phyloP scores from a whole-genome alignment of 2,797 vertebrate genomes.

The Crenichthys baileyi region DNA sequence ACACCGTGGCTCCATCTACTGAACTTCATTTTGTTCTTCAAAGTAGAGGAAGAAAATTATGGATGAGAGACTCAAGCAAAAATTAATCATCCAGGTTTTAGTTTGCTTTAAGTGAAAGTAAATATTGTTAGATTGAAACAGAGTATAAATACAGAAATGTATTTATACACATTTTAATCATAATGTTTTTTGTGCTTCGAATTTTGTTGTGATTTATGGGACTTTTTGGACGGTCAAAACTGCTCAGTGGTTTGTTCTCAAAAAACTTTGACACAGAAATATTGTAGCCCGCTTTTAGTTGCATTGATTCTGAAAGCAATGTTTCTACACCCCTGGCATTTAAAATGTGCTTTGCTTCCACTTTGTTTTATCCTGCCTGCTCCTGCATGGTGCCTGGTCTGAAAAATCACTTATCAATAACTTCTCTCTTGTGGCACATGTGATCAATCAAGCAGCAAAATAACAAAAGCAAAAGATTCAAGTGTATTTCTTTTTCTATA shows the following conservation, averaged over 20 bases:
- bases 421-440: conserved; percentile 34
- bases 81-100: conserved; percentile 56
- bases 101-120: conserved; percentile 52
- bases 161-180: not conserved
- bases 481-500: conserved; percentile 7
- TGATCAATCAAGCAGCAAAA: conserved; percentile 52
- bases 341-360: conserved; percentile 59
- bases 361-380: conserved; percentile 54
- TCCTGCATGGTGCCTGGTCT: conserved; percentile 28
- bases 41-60: conserved; percentile 62
- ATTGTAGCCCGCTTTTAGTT: conserved; percentile 44
- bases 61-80: conserved; percentile 53
- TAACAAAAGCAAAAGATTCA: conserved; percentile 11
- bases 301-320: conserved; percentile 52
- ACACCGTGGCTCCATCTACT: conserved; percentile 33
- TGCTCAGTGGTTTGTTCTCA: conserved; percentile 34
- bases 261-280: conserved; percentile 56
- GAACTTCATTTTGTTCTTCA: conserved; percentile 73
- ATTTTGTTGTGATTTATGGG: not conserved
- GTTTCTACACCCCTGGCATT: conserved; percentile 58
- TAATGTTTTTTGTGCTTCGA: not conserved
- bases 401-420: conserved; percentile 68
- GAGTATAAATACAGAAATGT: conserved; percentile 2
- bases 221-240: not conserved
- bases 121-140: conserved; percentile 26